Conservation (phyloP, 2,797 vertebrate genomes). For the Vireo griseus region DNA sequence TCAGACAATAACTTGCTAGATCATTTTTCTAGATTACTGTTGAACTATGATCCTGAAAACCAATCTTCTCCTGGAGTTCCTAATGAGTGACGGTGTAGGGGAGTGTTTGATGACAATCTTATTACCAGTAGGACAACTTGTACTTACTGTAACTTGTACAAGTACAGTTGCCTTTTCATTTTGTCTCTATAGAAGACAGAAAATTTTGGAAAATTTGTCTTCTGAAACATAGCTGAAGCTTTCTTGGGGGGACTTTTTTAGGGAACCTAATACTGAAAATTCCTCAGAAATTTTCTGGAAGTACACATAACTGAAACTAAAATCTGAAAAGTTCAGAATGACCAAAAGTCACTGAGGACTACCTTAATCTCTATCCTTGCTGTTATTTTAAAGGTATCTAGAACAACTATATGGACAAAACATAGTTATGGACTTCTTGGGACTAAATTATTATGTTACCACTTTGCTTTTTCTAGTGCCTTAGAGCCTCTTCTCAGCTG, state of each 20-base stretch:
- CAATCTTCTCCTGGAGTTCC: background rate
- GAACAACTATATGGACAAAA: background rate
- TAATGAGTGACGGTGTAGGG: background rate
- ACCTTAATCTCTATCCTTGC: background rate
- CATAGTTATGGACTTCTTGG: background rate
- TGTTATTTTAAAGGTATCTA: background rate
- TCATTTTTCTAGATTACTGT: background rate
- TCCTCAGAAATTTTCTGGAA: background rate
- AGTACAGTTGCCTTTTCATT: background rate
- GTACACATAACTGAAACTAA: background rate
- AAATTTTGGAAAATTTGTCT: background rate
- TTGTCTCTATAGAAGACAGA: background rate
- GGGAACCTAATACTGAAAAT: background rate
- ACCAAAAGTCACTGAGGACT: accelerated
- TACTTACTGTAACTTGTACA: background rate
- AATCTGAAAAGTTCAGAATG: background rate
- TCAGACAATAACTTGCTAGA: background rate
- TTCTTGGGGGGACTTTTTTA: accelerated
- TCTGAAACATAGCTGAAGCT: background rate
- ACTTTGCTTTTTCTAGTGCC: background rate
- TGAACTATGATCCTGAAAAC: background rate
- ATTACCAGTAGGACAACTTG: background rate
- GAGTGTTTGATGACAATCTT: background rate
- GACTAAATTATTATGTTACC: background rate
- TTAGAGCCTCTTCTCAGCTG: background rate